A percentile compares a stretch with the other conserved stretches of the same genome.
phyloP scores from a whole-genome alignment of 35 echinoderm and acorn worm species.

The Lytechinus pictus region DNA sequence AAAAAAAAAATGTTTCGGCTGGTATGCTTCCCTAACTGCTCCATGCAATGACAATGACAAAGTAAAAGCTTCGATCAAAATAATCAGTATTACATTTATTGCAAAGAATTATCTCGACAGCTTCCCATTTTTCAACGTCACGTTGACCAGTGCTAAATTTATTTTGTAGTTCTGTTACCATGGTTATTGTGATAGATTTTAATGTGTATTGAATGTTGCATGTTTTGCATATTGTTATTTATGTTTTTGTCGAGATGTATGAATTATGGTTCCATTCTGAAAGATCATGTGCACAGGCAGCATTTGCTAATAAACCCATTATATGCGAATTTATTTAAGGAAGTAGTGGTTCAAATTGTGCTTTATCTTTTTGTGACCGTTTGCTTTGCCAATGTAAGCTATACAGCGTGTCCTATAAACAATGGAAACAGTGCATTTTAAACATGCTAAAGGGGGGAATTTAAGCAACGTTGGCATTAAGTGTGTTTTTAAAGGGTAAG shows the following conservation, averaged over 20 bases:
- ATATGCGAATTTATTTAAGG: neutral
- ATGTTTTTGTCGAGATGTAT: neutral
- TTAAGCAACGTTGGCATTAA: too few relatives aligned
- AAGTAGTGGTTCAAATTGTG: neutral
- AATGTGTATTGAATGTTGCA: neutral
- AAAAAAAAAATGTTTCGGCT: neutral
- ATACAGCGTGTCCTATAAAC: too few relatives aligned
- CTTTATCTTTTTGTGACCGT: neutral
- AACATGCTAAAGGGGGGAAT: too few relatives aligned
- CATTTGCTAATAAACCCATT: conserved; percentile 4
- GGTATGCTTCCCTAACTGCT: neutral
- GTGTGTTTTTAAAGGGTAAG: too few relatives aligned
- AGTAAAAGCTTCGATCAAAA: neutral
- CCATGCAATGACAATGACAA: neutral
- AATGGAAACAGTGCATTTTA: too few relatives aligned
- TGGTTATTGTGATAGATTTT: neutral
- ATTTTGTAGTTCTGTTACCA: neutral
- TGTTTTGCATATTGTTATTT: neutral
- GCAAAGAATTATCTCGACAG: neutral
- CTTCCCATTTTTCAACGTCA: neutral
- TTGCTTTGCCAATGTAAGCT: too few relatives aligned
- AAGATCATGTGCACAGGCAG: neutral
- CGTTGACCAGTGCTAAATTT: neutral
- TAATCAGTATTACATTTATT: neutral
- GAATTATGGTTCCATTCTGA: neutral